These are phyloP conservation scores for Brachystomella parvula DNA, from an alignment of 1,140 invertebrate genomes.

Conservation along the genomic window DNA sequence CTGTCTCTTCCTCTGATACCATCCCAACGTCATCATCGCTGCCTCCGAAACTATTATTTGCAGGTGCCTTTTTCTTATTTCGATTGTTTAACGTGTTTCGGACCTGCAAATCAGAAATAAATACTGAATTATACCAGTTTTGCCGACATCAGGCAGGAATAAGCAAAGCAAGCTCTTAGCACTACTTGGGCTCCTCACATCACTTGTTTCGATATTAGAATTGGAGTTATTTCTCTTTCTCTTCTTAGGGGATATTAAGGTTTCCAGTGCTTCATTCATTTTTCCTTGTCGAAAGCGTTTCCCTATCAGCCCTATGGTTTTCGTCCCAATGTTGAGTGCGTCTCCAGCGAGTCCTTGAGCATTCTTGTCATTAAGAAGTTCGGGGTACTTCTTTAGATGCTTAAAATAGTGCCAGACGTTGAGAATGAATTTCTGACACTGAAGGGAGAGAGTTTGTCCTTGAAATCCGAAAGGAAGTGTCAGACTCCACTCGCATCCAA, in stretches of 20 bases:
- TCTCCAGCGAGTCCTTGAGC: conserved; percentile 11
- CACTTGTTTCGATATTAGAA: neutral
- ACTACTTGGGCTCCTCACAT: neutral
- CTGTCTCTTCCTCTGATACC: neutral
- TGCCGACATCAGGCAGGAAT: too few species aligned
- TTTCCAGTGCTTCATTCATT: neutral
- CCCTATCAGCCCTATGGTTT: conserved; percentile 9
- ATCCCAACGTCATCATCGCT: too few species aligned
- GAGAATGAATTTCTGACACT: conserved; percentile 2
- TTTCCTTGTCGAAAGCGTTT: neutral
- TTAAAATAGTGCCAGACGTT: conserved; percentile 16
- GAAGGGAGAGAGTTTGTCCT: neutral
- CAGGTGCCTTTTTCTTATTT: neutral
- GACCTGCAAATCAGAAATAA: neutral
- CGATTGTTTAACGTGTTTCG: neutral
- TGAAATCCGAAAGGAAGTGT: conserved; percentile 11
- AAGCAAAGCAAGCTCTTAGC: too few species aligned
- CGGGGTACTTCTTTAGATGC: conserved; percentile 2
- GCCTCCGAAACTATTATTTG: neutral
- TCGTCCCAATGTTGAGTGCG: conserved; percentile 12
- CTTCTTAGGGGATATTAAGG: neutral
- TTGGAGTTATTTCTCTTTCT: neutral
- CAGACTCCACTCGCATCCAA: neutral
- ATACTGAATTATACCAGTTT: neutral
- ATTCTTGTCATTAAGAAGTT: neutral